Evolutionary conservation across 2,113 vertebrate genomes (phyloP).

Genomic region (Falco punctatus): DNA sequence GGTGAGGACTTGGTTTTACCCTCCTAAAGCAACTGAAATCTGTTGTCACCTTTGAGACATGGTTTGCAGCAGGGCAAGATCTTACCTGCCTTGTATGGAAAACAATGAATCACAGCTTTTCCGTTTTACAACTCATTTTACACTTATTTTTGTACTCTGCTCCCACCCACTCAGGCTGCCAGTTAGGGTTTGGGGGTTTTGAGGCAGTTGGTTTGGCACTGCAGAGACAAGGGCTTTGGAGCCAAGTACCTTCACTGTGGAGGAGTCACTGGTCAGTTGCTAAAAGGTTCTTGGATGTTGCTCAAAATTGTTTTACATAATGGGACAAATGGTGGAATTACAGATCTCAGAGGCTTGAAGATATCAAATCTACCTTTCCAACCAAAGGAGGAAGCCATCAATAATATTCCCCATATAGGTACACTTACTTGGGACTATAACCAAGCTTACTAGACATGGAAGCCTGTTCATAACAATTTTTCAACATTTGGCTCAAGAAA

Average conservation of each 20-base stretch:
- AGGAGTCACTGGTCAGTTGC: background rate
- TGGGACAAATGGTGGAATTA: background rate
- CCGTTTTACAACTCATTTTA: background rate
- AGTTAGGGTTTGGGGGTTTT: background rate
- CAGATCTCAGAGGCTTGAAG: background rate
- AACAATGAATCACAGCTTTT: background rate
- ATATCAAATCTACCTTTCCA: background rate
- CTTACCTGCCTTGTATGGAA: background rate
- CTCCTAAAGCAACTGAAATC: background rate
- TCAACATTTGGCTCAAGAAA: background rate
- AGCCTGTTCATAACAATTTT: background rate
- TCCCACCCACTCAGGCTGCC: background rate
- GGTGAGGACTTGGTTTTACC: background rate
- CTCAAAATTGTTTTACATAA: background rate
- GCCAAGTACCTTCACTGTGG: accelerated
- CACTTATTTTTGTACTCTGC: background rate
- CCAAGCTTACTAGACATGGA: background rate
- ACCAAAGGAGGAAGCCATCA: background rate
- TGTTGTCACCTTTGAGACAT: background rate
- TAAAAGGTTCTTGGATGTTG: background rate
- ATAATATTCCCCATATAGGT: background rate
- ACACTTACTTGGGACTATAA: background rate
- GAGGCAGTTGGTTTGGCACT: background rate
- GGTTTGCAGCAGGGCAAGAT: background rate
- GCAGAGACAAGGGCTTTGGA: background rate